These are phyloP conservation scores for Cebus imitator DNA, from an alignment of 2,113 vertebrate species.

Conservation along the genomic window DNA sequence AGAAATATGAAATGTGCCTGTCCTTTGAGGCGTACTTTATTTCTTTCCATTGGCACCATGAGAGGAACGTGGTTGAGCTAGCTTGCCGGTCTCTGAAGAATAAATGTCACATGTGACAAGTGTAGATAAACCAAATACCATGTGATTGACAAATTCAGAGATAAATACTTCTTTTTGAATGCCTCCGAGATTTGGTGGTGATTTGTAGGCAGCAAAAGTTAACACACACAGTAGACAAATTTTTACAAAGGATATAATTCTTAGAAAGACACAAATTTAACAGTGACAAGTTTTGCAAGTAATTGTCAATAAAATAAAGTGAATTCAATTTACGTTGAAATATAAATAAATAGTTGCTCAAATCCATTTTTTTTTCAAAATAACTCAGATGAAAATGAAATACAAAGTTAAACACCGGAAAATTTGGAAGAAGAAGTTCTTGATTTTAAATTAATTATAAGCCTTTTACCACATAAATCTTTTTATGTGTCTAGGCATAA, in stretches of 20 bases:
- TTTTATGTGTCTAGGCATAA: neutral
- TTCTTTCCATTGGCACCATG: neutral
- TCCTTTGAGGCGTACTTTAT: neutral
- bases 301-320: slow-evolving; percentile 29
- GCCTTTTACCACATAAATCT: neutral
- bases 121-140: neutral
- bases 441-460: neutral
- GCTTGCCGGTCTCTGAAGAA: neutral
- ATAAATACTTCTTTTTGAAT: neutral
- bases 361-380: neutral
- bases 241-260: neutral
- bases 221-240: neutral
- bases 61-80: neutral
- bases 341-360: neutral
- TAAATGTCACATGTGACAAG: neutral
- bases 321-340: neutral
- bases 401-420: neutral
- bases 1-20: neutral
- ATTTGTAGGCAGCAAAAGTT: neutral
- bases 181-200: neutral
- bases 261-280: neutral
- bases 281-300: neutral
- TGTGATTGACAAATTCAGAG: neutral
- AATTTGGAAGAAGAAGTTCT: neutral
- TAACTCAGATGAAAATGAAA: slow-evolving; percentile 17